Percentiles rank a stretch among this genome's conserved stretches.
These are phyloP conservation scores for Aspidoscelis tigris DNA, from an alignment of 2,113 vertebrate genomes.

Conservation along the genomic window DNA sequence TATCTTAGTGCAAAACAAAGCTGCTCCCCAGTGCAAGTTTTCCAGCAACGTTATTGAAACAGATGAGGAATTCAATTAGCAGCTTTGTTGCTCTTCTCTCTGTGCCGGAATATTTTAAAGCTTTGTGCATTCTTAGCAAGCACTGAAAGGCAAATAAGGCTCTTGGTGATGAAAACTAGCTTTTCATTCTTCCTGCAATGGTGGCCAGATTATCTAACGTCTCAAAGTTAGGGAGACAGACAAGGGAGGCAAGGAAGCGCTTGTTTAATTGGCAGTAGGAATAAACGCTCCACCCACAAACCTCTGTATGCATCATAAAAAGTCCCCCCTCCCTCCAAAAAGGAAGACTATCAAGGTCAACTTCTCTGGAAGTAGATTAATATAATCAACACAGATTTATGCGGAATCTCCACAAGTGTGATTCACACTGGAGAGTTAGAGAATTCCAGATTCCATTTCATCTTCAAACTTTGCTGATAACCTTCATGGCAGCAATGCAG, in stretches of 20 bases:
- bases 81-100: slow-evolving; percentile 52
- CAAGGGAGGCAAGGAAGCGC: too few species aligned
- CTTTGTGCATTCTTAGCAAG: slow-evolving; percentile 58
- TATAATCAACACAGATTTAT: background rate
- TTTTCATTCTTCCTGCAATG: slow-evolving; percentile 29
- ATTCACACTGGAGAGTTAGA: background rate
- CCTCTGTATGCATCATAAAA: background rate
- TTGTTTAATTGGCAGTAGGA: background rate
- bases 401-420: background rate
- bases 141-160: slow-evolving; percentile 35
- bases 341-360: background rate
- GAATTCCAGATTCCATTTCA: background rate
- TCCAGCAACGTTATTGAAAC: slow-evolving; percentile 56
- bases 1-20: slow-evolving; percentile 61
- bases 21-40: slow-evolving; percentile 32
- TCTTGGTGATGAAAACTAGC: slow-evolving; percentile 24
- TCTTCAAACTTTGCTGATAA: background rate
- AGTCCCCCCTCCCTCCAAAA: background rate
- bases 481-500: background rate
- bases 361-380: background rate
- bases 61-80: slow-evolving; percentile 64
- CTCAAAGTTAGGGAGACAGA: background rate
- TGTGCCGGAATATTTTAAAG: slow-evolving; percentile 52
- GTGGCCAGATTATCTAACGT: background rate
- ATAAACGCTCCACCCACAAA: background rate